These are phyloP conservation scores for Lasioglossum villosulum DNA, from an alignment of 2,888 invertebrate species.

Conservation along the genomic window DNA sequence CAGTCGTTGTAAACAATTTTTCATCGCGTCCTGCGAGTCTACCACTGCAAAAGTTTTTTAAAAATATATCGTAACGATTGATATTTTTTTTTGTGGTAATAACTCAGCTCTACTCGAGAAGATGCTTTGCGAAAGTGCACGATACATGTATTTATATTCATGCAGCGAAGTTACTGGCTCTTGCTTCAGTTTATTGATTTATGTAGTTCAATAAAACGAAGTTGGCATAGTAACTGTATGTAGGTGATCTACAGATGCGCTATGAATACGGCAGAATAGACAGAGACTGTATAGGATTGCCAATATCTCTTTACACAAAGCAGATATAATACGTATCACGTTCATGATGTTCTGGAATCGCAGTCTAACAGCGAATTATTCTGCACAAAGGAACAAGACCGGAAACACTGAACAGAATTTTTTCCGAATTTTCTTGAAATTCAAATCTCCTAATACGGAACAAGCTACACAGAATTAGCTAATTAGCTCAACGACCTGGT, in stretches of 20 bases:
- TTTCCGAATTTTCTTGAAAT: not conserved
- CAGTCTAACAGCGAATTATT: not conserved
- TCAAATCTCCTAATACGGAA: not conserved
- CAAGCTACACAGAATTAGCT: not conserved
- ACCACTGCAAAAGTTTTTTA: not conserved
- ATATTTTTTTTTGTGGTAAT: not conserved
- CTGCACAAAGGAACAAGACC: not conserved
- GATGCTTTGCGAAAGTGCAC: not conserved
- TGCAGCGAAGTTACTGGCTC: not conserved
- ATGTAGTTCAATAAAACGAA: not conserved
- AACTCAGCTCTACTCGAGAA: not conserved
- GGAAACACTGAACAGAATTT: not conserved
- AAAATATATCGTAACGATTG: not conserved
- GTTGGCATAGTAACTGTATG: not conserved
- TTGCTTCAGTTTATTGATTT: slow-evolving; percentile 7
- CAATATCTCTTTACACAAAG: slow-evolving; percentile 1
- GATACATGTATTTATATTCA: not conserved
- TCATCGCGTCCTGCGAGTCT: not conserved
- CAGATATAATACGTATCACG: not conserved
- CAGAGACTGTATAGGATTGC: not conserved
- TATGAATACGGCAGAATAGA: not conserved
- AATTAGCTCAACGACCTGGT: not conserved
- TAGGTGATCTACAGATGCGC: not conserved
- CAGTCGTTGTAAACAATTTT: not conserved
- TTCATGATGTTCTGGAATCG: not conserved